A percentile compares a stretch with the other conserved stretches of the same genome.
phyloP scores from a whole-genome alignment of 1,140 invertebrate species.

The Coptotermes formosanus region DNA sequence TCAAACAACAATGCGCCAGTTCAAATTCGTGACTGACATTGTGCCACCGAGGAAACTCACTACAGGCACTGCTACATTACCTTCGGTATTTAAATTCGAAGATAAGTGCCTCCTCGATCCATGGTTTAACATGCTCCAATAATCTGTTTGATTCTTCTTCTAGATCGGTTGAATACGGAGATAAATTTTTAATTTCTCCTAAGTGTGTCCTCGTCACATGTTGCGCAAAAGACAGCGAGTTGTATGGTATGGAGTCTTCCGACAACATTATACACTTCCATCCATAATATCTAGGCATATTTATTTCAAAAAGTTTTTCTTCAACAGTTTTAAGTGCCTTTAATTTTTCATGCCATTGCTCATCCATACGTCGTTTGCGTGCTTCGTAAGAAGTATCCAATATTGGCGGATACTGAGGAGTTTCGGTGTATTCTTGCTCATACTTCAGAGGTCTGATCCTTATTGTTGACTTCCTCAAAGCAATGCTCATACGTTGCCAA shows the following conservation, averaged over 20 bases:
- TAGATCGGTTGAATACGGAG: conserved; percentile 39
- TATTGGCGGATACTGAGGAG: conserved; percentile 61
- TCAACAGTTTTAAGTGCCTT: conserved; percentile 67
- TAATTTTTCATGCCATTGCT: conserved; percentile 58
- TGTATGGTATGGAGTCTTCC: conserved; percentile 62
- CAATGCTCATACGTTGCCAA: not conserved
- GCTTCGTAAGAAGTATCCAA: conserved; percentile 52
- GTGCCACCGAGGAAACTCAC: too few species aligned
- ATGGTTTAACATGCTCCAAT: not conserved
- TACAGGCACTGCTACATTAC: not conserved
- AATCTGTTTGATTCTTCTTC: not conserved
- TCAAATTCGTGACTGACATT: too few species aligned
- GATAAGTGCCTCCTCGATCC: not conserved
- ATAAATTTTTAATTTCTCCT: conserved; percentile 52
- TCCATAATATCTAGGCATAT: conserved; percentile 78
- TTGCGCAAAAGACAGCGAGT: conserved; percentile 63
- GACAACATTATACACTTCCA: conserved; percentile 62
- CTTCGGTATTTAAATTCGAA: not conserved
- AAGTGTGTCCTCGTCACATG: conserved; percentile 71
- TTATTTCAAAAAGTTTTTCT: conserved; percentile 77
- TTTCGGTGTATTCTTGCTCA: conserved; percentile 46
- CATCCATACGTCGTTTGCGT: conserved; percentile 45
- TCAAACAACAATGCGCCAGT: too few species aligned
- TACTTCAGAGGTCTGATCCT: not conserved
- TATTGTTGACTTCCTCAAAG: not conserved